Percentiles rank a stretch among this genome's conserved stretches.
Conservation (phyloP, 2,888 invertebrate species). For the Drosophila prostipennis region DNA sequence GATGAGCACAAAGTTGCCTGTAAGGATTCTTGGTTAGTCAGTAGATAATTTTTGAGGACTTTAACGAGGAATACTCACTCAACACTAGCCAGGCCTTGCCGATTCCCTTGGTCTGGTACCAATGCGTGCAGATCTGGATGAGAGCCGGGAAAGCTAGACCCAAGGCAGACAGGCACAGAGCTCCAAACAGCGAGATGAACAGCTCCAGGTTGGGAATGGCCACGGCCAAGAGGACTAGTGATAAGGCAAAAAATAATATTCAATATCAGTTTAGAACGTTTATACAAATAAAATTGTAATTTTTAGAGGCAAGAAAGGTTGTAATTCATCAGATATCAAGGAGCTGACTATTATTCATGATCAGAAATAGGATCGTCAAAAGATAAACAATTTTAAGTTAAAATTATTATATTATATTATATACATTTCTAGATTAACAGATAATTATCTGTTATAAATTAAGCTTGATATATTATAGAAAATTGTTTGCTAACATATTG, state of each 20-base stretch:
- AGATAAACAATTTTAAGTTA: too few species aligned
- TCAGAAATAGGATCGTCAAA: too few species aligned
- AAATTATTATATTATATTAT: too few species aligned
- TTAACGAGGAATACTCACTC: conserved; percentile 80
- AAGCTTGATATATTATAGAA: not conserved
- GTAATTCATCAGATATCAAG: too few species aligned
- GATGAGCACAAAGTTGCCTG: conserved; percentile 86
- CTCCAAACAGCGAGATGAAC: conserved; percentile 93
- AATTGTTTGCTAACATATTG: not conserved
- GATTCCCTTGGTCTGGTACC: conserved; percentile 87
- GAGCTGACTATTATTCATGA: too few species aligned
- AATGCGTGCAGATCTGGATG: conserved; percentile 93
- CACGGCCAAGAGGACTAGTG: conserved; percentile 91
- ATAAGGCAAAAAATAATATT: not conserved
- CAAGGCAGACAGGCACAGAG: conserved; percentile 93
- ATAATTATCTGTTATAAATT: too few species aligned
- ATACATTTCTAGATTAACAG: too few species aligned
- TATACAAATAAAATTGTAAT: too few species aligned
- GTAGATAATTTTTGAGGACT: not conserved
- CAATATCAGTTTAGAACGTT: too few species aligned
- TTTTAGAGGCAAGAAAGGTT: not conserved
- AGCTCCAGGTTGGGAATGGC: conserved; percentile 93
- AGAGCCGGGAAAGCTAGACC: conserved; percentile 96
- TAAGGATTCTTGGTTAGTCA: not conserved
- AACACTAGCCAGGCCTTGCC: conserved; percentile 86